A percentile compares a stretch with the other conserved stretches of the same genome.
phyloP scores from a whole-genome alignment of 2,888 invertebrate species.

The Eristalinus sepulchralis region DNA sequence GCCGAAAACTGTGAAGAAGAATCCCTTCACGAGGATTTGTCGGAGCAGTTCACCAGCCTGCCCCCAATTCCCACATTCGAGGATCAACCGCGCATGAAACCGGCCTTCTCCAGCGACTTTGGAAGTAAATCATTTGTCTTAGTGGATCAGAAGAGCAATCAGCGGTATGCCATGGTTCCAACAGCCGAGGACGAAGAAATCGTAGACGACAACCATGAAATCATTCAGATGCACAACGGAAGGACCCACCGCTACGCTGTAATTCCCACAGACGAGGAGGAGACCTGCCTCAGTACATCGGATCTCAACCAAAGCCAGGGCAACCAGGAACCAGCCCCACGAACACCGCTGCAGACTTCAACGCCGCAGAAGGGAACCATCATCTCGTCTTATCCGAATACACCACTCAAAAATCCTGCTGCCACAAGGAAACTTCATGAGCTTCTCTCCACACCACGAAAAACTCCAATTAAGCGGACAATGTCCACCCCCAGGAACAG shows the following conservation, averaged over 20 bases:
- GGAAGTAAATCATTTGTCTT: slow-evolving; percentile 80
- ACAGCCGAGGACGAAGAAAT: slow-evolving; percentile 84
- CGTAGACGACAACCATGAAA: slow-evolving; percentile 81
- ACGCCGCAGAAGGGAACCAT: slow-evolving; percentile 77
- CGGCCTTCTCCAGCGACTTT: slow-evolving; percentile 81
- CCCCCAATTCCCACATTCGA: slow-evolving; percentile 75
- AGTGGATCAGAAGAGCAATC: slow-evolving; percentile 83
- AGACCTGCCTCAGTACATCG: slow-evolving; percentile 80
- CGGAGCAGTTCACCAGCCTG: slow-evolving; percentile 77
- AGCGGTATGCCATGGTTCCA: slow-evolving; percentile 85
- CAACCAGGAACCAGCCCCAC: slow-evolving; percentile 65
- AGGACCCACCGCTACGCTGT: slow-evolving; percentile 83
- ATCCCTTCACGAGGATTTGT: slow-evolving; percentile 77
- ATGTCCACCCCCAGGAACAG: slow-evolving; percentile 79
- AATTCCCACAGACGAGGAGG: slow-evolving; percentile 83
- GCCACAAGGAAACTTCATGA: slow-evolving; percentile 91
- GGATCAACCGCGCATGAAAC: slow-evolving; percentile 75
- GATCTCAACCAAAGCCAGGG: slow-evolving; percentile 80
- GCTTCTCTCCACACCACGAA: slow-evolving; percentile 87
- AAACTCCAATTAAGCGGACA: slow-evolving; percentile 79
- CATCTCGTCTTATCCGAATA: slow-evolving; percentile 76
- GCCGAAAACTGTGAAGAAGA: slow-evolving; percentile 74
- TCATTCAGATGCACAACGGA: slow-evolving; percentile 81
- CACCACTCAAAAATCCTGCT: slow-evolving; percentile 84
- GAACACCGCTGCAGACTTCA: slow-evolving; percentile 76